Percentiles rank a stretch among this genome's conserved stretches.
Conservation (phyloP, 2,888 invertebrate genomes). For the Dimorphilus gyrociliatus region DNA sequence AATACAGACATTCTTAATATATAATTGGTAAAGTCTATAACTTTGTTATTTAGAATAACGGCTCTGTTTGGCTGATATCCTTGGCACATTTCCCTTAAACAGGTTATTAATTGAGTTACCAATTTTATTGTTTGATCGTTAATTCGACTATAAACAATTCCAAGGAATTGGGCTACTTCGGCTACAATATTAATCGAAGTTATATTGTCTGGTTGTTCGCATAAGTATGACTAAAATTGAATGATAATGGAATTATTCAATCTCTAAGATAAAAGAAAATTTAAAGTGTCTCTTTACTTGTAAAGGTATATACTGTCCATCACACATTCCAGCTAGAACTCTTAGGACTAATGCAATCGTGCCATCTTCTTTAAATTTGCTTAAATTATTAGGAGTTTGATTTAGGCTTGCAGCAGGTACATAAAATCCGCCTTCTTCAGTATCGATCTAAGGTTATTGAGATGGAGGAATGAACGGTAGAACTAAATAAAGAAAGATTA, state of each 20-base stretch:
- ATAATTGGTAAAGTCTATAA: conserved; percentile 12
- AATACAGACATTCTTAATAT: no score
- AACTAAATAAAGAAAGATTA: no score
- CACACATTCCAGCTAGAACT: conserved; percentile 5
- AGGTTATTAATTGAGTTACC: conserved; percentile 10
- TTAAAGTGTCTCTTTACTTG: conserved; percentile 4
- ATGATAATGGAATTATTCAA: no score
- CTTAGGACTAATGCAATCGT: conserved; percentile 5
- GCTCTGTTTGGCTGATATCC: conserved; percentile 10
- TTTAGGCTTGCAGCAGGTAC: no score
- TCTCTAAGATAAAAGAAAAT: no score
- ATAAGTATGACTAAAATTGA: conserved; percentile 11
- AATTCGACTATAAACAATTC: conserved; percentile 9
- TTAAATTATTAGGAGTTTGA: no score
- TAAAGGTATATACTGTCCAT: conserved; percentile 5
- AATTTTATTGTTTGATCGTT: conserved; percentile 8
- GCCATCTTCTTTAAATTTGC: no score
- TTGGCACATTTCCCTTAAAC: conserved; percentile 9
- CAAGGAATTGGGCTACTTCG: conserved; percentile 11
- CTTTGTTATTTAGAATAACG: conserved; percentile 9
- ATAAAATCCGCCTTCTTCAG: no score
- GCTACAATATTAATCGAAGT: conserved; percentile 12
- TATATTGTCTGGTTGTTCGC: conserved; percentile 12
- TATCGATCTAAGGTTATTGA: no score
- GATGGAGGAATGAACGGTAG: no score